phyloP scores from a whole-genome alignment of 2,888 invertebrate species.

The Liodrosophila aerea region DNA sequence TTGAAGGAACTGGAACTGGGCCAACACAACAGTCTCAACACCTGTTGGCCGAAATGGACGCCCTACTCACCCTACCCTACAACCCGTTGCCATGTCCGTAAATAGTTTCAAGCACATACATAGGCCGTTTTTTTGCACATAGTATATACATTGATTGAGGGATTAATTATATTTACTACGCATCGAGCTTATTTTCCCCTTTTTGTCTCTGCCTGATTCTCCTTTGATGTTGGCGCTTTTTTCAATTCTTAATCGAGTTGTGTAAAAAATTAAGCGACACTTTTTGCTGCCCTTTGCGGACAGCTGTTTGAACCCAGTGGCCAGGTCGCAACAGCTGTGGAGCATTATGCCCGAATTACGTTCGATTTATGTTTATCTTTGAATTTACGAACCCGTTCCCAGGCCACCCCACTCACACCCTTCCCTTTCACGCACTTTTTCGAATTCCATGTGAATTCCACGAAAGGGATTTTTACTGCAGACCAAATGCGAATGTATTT shows the following conservation, averaged over 20 bases:
- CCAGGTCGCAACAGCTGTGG: constrained; percentile 41
- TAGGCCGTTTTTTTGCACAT: too few species aligned
- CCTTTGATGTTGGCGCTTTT: constrained; percentile 6
- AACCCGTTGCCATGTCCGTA: neutral
- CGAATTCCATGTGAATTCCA: too few species aligned
- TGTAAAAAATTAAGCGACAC: constrained; percentile 32
- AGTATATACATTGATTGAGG: too few species aligned
- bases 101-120: too few species aligned
- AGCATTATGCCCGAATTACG: constrained; percentile 66
- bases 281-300: constrained; percentile 7
- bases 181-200: neutral
- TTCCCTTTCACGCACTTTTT: neutral
- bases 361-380: constrained; percentile 74
- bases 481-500: too few species aligned
- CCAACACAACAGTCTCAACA: neutral
- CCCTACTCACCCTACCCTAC: neutral
- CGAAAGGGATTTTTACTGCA: too few species aligned
- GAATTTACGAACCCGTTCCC: constrained; percentile 59
- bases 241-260: constrained; percentile 71
- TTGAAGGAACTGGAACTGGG: neutral
- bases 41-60: neutral
- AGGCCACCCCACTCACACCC: neutral
- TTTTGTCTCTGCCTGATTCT: neutral
- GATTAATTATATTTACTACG: neutral
- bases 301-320: constrained; percentile 41